A percentile compares a stretch with the other conserved stretches of the same genome.
Evolutionary conservation across 2,797 vertebrate genomes (phyloP).

Genomic region (Sylvilagus floridanus): DNA sequence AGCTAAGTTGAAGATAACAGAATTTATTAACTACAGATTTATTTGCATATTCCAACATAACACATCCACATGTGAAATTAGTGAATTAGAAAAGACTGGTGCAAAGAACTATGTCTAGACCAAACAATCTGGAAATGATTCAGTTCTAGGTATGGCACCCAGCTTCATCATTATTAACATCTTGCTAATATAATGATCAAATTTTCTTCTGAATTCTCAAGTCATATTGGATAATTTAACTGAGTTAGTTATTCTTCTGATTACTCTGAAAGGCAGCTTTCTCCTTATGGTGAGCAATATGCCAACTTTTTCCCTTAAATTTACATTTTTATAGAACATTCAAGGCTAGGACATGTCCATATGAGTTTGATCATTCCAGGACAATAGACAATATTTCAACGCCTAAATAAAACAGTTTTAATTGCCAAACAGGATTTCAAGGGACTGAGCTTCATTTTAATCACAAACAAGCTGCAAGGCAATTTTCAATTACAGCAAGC

Average conservation of each 20-base stretch:
- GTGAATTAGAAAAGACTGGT: conserved; percentile 21
- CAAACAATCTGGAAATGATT: background rate
- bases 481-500: conserved; percentile 89
- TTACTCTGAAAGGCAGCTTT: background rate
- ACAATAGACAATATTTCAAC: conserved; percentile 85
- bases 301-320: conserved; percentile 38
- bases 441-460: conserved; percentile 87
- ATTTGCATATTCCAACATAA: conserved; percentile 66
- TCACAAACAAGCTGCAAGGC: conserved; percentile 88
- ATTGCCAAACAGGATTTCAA: conserved; percentile 87
- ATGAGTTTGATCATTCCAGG: conserved; percentile 77
- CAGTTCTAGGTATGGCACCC: background rate
- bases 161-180: conserved; percentile 36
- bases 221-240: conserved; percentile 22
- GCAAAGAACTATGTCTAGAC: background rate
- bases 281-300: background rate
- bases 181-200: conserved; percentile 26
- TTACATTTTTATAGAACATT: conserved; percentile 64
- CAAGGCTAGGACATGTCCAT: conserved; percentile 67
- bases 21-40: conserved; percentile 69
- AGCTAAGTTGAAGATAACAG: conserved; percentile 56
- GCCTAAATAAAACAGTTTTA: conserved; percentile 86
- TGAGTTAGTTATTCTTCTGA: conserved; percentile 1
- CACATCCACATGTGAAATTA: conserved; percentile 34
- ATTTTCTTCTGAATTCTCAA: conserved; percentile 58